Percentiles rank a stretch among this genome's conserved stretches.
Evolutionary conservation across 2,113 vertebrate genomes (phyloP).

Genomic region (Cervus canadensis): DNA sequence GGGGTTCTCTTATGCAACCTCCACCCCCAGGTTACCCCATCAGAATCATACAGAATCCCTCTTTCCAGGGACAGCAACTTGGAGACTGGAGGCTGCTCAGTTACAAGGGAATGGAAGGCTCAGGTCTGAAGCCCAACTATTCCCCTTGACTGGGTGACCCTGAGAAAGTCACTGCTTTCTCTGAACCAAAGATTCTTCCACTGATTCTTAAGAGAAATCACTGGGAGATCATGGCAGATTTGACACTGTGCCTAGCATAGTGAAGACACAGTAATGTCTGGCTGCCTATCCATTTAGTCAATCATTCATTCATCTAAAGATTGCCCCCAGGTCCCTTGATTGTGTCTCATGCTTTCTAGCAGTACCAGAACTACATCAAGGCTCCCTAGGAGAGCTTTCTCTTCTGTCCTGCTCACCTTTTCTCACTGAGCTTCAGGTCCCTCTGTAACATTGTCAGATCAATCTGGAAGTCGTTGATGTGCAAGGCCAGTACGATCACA

Average conservation of each 20-base stretch:
- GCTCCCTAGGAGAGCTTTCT: background rate
- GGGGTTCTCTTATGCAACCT: background rate
- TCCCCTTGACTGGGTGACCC: background rate
- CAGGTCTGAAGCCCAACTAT: background rate
- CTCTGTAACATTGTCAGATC: constrained; percentile 82
- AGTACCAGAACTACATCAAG: background rate
- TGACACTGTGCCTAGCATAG: background rate
- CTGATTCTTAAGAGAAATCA: background rate
- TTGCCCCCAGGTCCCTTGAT: background rate
- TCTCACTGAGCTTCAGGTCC: constrained; percentile 82
- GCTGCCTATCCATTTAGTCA: background rate
- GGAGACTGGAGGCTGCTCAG: background rate
- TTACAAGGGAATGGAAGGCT: background rate
- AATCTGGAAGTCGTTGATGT: constrained; percentile 80
- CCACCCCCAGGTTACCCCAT: background rate
- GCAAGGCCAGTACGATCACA: constrained; percentile 79
- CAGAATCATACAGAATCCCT: background rate
- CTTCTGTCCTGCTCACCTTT: constrained; percentile 71
- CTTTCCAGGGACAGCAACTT: background rate
- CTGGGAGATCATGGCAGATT: background rate
- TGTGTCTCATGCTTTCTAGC: background rate
- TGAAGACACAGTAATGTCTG: background rate
- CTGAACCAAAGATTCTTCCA: background rate
- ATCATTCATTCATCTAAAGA: background rate
- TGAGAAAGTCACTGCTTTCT: background rate